Evolutionary conservation across 1,140 invertebrate species (phyloP).

Genomic region (Popillia japonica): DNA sequence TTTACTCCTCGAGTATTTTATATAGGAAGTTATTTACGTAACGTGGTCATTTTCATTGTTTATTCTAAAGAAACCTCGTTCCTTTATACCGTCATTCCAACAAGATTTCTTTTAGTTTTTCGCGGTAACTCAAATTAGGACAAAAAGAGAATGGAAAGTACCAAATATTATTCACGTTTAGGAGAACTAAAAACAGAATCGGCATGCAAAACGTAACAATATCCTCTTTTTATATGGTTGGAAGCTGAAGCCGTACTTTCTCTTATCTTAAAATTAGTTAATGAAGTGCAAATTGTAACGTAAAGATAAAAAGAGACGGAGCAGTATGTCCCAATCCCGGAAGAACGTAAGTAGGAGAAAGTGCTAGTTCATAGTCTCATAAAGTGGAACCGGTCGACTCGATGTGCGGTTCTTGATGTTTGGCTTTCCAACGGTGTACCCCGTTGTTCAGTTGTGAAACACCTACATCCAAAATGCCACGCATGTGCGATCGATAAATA

Average conservation of each 20-base stretch:
- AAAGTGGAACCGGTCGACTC: constrained; percentile 22
- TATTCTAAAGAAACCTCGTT: neutral
- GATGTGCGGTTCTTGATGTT: constrained; percentile 22
- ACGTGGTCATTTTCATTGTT: constrained; percentile 9
- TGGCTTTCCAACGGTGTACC: constrained; percentile 18
- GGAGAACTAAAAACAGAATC: neutral
- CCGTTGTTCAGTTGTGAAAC: constrained; percentile 18
- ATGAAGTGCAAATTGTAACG: constrained; percentile 35
- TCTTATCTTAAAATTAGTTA: constrained; percentile 30
- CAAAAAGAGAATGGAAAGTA: neutral
- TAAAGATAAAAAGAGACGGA: constrained; percentile 32
- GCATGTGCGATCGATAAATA: constrained; percentile 9
- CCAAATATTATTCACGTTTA: neutral
- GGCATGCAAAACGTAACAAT: neutral
- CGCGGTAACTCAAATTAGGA: neutral
- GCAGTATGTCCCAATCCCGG: constrained; percentile 32
- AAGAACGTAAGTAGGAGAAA: constrained; percentile 22
- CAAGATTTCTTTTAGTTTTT: neutral
- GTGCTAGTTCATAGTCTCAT: constrained; percentile 13
- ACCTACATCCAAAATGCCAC: constrained; percentile 31
- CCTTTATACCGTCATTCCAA: neutral
- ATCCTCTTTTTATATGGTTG: neutral
- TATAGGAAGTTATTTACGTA: constrained; percentile 24
- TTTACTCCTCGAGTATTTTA: constrained; percentile 23
- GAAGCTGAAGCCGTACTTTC: constrained; percentile 3